phyloP scores from a whole-genome alignment of 1,140 invertebrate genomes.

The Trichoplusia ni region DNA sequence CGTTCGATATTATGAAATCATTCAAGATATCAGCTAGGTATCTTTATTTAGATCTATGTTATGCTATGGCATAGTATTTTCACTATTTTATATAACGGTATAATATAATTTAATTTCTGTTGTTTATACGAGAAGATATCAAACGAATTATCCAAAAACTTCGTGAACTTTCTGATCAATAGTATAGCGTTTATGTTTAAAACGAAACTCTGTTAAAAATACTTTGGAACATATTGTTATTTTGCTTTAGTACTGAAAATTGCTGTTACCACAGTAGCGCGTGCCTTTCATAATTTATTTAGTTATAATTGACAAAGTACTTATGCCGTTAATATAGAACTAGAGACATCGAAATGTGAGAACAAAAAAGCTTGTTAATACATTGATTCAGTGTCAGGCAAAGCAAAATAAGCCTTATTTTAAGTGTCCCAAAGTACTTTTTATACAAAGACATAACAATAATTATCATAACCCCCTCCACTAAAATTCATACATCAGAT shows the following conservation, averaged over 20 bases:
- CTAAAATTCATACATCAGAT: conserved; percentile 29
- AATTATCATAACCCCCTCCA: conserved; percentile 29
- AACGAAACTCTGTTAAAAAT: conserved; percentile 2
- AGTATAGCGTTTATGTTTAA: conserved; percentile 1
- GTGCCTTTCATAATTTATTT: neutral
- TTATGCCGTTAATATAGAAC: neutral
- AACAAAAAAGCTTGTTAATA: conserved; percentile 6
- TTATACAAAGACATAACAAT: conserved; percentile 28
- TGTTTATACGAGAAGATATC: too few relatives aligned
- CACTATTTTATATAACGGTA: too few relatives aligned
- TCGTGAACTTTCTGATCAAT: too few relatives aligned
- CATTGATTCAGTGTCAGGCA: neutral
- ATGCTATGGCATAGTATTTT: too few relatives aligned
- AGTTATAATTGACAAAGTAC: neutral
- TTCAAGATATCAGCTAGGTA: too few relatives aligned
- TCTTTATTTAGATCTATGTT: too few relatives aligned
- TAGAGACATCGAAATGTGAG: neutral
- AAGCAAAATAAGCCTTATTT: conserved; percentile 15
- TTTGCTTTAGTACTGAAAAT: neutral
- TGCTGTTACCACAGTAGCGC: neutral
- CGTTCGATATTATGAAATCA: too few relatives aligned
- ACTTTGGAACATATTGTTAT: conserved; percentile 9
- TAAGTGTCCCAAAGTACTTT: conserved; percentile 25
- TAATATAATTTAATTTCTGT: too few relatives aligned
- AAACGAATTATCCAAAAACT: too few relatives aligned